Evolutionary conservation across 2,888 invertebrate species (phyloP), one percentile per base, ranked within the genome.

Genomic region (Rotaria sp.): DNA sequence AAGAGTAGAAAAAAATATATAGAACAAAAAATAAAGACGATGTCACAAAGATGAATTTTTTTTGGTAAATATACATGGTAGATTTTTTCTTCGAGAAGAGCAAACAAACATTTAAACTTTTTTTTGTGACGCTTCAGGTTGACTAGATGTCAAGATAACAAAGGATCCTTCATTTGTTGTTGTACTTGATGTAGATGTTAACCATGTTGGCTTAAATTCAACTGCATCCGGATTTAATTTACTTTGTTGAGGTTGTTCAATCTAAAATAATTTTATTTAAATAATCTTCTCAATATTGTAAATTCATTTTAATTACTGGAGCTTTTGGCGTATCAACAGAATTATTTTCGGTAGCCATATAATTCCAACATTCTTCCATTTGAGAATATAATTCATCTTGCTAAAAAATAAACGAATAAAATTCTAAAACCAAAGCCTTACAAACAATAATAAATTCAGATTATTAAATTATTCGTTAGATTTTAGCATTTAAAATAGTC

Each of bases 321-420:
- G 10, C 13, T 67, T 67, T 30, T 5, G 35, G 30, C 35, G 15
- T 18, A 15, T 67, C 30, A 35, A 5, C 35, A 67, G 0, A 5
- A 0, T 35, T 15, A 67, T 35, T 30, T 21, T 67, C 67, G 13
- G 35, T 35, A 38, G 15, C 8, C 67, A 67, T 67, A 35, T 67
- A 67, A 35, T 67, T 67, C 67, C 67, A 67, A 35, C 67, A 67
- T 67, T 67, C 67, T 67, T 67, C 67, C 67, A 67, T 67, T 67
- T 67, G 67, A 35, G 67, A 35, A 67, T 35, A 35, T 35, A 67
- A 67, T 67, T 67, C 67, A 21, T 67, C 67, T 67, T 67, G 67
- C 67, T 67, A 38, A 2, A 67, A 30, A 15, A 35, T n/a, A 57
- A 1, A n/a, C n/a, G n/a, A n/a, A 55, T 35, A 67, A 1, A 5